These are phyloP conservation scores for Bradypodion pumilum DNA, from an alignment of 2,797 vertebrate genomes.

Conservation along the genomic window DNA sequence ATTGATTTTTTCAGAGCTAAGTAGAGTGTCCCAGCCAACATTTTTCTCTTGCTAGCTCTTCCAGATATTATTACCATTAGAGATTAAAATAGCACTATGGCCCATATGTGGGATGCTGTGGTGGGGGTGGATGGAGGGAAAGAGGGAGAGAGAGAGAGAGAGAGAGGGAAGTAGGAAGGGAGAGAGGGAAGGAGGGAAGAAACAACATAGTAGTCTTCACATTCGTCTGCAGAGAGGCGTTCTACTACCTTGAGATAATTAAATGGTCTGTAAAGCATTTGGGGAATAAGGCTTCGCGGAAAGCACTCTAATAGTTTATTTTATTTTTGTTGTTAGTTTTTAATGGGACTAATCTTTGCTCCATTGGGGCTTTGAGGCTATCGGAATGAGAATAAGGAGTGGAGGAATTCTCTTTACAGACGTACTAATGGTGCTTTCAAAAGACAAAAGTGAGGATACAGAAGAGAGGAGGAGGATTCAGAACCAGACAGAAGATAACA, in stretches of 20 bases:
- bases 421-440: slow-evolving; percentile 43
- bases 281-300: slow-evolving; percentile 40
- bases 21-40: slow-evolving; percentile 9
- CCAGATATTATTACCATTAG: slow-evolving; percentile 40
- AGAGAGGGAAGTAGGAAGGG: too few species aligned
- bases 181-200: neutral
- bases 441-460: slow-evolving; percentile 41
- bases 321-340: slow-evolving; percentile 30
- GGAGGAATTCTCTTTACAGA: neutral
- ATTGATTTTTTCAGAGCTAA: neutral
- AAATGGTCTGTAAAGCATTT: slow-evolving; percentile 33
- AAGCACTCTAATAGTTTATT: slow-evolving; percentile 36
- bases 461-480: slow-evolving; percentile 19
- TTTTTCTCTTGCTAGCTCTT: slow-evolving; percentile 17
- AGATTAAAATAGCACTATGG: slow-evolving; percentile 10
- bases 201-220: neutral
- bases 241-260: slow-evolving; percentile 26
- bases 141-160: neutral
- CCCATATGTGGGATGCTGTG: neutral
- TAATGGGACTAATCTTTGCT: slow-evolving; percentile 37
- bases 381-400: slow-evolving; percentile 38
- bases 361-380: slow-evolving; percentile 24
- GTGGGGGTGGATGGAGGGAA: too few species aligned
- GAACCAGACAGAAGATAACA: slow-evolving; percentile 37
- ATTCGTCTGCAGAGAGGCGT: slow-evolving; percentile 25